Base-by-base conservation (phyloP, 2,113 vertebrate genomes). In the Burhinus bistriatus region DNA sequence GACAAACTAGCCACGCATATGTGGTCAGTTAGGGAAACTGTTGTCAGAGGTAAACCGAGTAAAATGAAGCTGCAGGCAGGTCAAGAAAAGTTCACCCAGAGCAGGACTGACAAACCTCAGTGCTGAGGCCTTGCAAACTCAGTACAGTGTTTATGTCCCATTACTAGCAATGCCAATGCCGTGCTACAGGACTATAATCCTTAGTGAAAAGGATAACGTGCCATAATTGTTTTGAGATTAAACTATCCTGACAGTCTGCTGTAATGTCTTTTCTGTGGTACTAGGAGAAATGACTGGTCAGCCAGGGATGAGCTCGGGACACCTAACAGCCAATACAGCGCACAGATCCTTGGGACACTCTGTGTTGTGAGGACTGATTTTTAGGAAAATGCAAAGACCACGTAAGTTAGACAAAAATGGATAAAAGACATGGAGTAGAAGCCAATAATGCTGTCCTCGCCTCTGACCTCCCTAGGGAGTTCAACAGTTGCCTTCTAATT, bases 121-220 rank as follows among this genome's bases (percentile, higher is more conserved):
- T 26, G 6, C 27, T 45, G 51, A 87, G 51, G 34, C 36, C 27
- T 70, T 36, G 18, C 19, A 40, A 36, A 36, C 27, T 77, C 10
- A 3, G 7, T 18, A 1, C 51, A 23, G 26, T 8, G 6, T 1
- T 69, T 11, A 14, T 5, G 3, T 19, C 12, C 23, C 5, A 0
- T 80, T 76, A 65, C 27, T 42, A 70, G 27, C 23, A 61, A 36
- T 2, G 36, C 6, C 16, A 54, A 5, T 42, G 66, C 15, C 0
- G 0, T 4, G 1, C 49, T 34, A 34, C 36, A 32, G 54, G 12
- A 27, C 27, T 80, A 54, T 26, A 45, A 0, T 32, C n/a, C 19
- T 68, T 15, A 14, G 10, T 22, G 29, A 12, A 3, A 42, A 44
- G 58, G 19, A 75, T n/a, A 79, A 65, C 4, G 14, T n/a, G 13